phyloP scores from a whole-genome alignment of 2,888 invertebrate genomes.

The Lepeophtheirus nordmannii region DNA sequence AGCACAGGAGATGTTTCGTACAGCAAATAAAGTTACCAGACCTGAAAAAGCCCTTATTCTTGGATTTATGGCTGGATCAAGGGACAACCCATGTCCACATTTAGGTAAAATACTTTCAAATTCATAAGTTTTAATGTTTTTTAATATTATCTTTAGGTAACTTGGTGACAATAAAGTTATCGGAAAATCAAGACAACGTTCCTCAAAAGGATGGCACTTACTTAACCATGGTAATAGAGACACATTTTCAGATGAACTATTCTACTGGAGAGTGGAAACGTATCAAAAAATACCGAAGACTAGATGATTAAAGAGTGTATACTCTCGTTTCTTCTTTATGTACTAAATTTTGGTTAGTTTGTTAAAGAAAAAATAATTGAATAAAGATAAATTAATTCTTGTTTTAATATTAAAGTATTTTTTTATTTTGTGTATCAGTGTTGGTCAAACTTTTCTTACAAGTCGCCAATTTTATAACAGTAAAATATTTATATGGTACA shows the following conservation, averaged over 20 bases:
- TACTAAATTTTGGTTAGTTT: not conserved
- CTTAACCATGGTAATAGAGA: conserved; percentile 64
- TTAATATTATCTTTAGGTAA: conserved; percentile 77
- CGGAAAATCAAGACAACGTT: conserved; percentile 76
- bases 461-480: no score
- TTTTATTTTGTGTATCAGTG: no score
- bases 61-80: conserved; percentile 93
- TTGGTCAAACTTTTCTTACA: no score
- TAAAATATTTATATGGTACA: no score
- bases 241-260: conserved; percentile 69
- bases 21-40: conserved; percentile 84
- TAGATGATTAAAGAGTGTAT: conserved; percentile 17
- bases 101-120: conserved; percentile 21
- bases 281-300: conserved; percentile 62
- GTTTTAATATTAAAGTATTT: no score
- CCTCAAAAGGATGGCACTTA: conserved; percentile 67
- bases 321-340: not conserved
- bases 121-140: conserved; percentile 13
- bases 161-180: conserved; percentile 85
- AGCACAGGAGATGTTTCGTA: conserved; percentile 92
- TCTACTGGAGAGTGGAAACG: conserved; percentile 92
- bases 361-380: not conserved
- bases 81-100: conserved; percentile 25
- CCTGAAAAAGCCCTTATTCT: conserved; percentile 93
- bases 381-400: no score